phyloP scores from a whole-genome alignment of 2,888 invertebrate genomes.

The Malthinus seriepunctatus region DNA sequence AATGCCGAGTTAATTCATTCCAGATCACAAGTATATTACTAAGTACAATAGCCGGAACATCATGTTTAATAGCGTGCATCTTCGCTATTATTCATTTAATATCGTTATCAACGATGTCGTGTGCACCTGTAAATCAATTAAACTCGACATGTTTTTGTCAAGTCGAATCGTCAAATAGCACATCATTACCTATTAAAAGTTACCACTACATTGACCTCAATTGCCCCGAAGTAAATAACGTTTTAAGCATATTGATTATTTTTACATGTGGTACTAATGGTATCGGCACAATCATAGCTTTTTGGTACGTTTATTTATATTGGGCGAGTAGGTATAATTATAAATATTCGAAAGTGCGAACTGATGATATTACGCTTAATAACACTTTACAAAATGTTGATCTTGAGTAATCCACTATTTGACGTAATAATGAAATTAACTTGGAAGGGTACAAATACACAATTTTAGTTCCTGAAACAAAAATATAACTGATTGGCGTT shows the following conservation, averaged over 20 bases:
- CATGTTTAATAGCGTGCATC: constrained; percentile 50
- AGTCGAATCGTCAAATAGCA: constrained; percentile 29
- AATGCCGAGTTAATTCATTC: constrained; percentile 28
- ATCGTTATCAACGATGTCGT: constrained; percentile 50
- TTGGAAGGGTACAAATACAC: no score
- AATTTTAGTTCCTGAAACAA: no score
- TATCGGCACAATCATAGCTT: constrained; percentile 49
- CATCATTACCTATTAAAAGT: constrained; percentile 35
- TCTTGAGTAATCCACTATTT: no score
- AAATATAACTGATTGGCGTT: no score
- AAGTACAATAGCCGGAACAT: constrained; percentile 49
- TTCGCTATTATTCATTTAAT: constrained; percentile 53
- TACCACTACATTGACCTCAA: constrained; percentile 55
- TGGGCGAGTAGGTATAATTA: constrained; percentile 53
- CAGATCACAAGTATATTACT: constrained; percentile 53
- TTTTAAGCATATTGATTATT: constrained; percentile 51
- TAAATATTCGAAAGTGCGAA: constrained; percentile 49
- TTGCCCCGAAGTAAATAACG: constrained; percentile 54
- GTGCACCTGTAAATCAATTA: constrained; percentile 49
- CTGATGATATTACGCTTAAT: constrained; percentile 42
- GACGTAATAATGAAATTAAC: no score
- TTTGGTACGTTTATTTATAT: constrained; percentile 55
- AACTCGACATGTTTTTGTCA: constrained; percentile 54
- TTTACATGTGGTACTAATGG: constrained; percentile 51
- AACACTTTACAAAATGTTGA: constrained; percentile 20